phyloP scores from a whole-genome alignment of 1,140 invertebrate species.

The Drosophila truncata region DNA sequence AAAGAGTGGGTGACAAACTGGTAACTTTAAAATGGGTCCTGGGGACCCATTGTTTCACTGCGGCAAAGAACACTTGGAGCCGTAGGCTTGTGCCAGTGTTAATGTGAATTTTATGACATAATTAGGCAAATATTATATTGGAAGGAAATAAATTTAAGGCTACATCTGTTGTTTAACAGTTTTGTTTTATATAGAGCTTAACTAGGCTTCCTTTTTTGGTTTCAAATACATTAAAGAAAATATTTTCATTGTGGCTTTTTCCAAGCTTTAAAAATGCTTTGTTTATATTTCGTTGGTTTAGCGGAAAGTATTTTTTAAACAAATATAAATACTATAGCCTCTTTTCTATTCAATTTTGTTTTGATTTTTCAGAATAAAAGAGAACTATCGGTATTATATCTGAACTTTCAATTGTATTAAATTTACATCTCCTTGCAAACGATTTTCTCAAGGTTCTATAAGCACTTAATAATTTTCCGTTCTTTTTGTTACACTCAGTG shows the following conservation, averaged over 20 bases:
- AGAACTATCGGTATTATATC: too few relatives aligned
- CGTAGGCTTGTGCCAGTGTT: constrained; percentile 4
- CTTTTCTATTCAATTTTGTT: too few relatives aligned
- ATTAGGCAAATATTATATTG: constrained; percentile 27
- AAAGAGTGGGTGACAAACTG: constrained; percentile 10
- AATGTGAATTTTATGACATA: constrained; percentile 36
- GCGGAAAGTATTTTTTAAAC: background rate
- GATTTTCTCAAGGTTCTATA: background rate
- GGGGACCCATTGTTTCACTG: constrained; percentile 11
- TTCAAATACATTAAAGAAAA: background rate
- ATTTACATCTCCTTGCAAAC: too few relatives aligned
- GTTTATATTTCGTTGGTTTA: background rate
- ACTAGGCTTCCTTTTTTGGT: background rate
- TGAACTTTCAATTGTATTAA: too few relatives aligned
- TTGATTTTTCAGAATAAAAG: too few relatives aligned
- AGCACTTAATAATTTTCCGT: background rate
- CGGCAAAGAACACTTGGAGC: constrained; percentile 7
- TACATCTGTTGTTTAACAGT: background rate
- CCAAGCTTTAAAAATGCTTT: background rate
- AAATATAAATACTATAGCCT: background rate
- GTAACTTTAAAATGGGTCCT: constrained; percentile 33
- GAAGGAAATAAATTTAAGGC: constrained; percentile 14
- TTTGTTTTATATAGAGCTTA: background rate
- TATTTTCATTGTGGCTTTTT: background rate
- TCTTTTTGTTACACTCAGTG: background rate